These are phyloP conservation scores for Gastrophryne carolinensis DNA, from an alignment of 2,797 vertebrate species.

Conservation along the genomic window DNA sequence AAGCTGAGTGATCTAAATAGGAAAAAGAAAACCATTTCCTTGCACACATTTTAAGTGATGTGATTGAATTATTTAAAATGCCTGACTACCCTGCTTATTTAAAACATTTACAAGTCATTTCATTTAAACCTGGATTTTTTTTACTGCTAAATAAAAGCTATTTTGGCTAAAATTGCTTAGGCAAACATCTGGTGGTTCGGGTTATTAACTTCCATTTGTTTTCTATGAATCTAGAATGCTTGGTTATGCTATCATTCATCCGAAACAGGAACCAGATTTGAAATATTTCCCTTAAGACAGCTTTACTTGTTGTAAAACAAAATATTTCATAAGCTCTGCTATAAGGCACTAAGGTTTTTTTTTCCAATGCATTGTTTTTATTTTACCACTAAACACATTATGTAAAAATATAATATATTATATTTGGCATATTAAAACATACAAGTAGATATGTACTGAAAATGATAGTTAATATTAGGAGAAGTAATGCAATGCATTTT, in stretches of 20 bases:
- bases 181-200: conserved; percentile 49
- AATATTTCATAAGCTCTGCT: conserved; percentile 40
- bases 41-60: conserved; percentile 34
- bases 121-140: conserved; percentile 44
- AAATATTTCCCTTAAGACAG: conserved; percentile 32
- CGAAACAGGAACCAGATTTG: conserved; percentile 42
- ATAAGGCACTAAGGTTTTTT: conserved; percentile 4
- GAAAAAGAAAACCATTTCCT: conserved; percentile 12
- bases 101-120: conserved; percentile 50
- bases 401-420: not conserved
- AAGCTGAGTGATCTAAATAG: not conserved
- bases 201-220: conserved; percentile 50
- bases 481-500: not conserved
- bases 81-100: conserved; percentile 43
- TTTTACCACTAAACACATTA: conserved; percentile 2
- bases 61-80: conserved; percentile 50
- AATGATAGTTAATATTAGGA: not conserved
- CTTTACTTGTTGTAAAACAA: conserved; percentile 34
- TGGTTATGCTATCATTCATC: conserved; percentile 38
- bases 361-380: conserved; percentile 11
- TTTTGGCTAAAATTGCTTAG: conserved; percentile 50
- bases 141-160: conserved; percentile 52
- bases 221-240: conserved; percentile 47
- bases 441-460: not conserved
- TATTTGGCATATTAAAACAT: too few species aligned